These are phyloP conservation scores for Takifugu ocellatus DNA, from an alignment of 2,797 vertebrate species.

Conservation along the genomic window DNA sequence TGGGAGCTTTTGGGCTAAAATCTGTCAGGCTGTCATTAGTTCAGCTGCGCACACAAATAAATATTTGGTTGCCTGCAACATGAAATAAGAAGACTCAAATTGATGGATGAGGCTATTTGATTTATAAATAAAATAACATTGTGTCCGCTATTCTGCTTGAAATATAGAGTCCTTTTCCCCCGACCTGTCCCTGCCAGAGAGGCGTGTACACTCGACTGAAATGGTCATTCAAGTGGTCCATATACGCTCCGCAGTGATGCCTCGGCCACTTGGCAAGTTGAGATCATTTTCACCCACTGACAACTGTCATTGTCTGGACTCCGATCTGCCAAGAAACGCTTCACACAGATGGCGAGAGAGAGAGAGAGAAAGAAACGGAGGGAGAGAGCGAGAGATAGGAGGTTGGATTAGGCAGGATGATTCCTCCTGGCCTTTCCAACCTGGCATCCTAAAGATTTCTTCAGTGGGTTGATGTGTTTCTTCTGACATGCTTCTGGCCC, in stretches of 20 bases:
- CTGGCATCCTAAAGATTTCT: slow-evolving; percentile 60
- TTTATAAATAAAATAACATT: too few relatives aligned
- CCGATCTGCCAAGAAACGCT: slow-evolving; percentile 66
- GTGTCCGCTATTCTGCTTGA: neutral
- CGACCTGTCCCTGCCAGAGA: too few relatives aligned
- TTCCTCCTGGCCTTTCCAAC: slow-evolving; percentile 48
- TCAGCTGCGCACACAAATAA: too few relatives aligned
- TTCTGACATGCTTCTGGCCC: slow-evolving; percentile 47
- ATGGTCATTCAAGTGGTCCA: slow-evolving; percentile 13
- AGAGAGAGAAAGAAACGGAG: slow-evolving; percentile 8
- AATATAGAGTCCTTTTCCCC: neutral
- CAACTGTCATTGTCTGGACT: slow-evolving; percentile 72
- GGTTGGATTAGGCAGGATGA: slow-evolving; percentile 45
- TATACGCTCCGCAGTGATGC: slow-evolving; percentile 21
- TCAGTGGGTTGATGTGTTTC: slow-evolving; percentile 63
- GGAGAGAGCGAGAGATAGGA: slow-evolving; percentile 6
- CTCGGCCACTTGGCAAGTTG: slow-evolving; percentile 57
- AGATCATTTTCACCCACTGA: slow-evolving; percentile 67
- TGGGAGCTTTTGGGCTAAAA: too few relatives aligned
- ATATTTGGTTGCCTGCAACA: too few relatives aligned
- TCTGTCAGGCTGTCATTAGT: too few relatives aligned
- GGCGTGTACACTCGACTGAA: neutral
- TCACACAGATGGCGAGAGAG: slow-evolving; percentile 63
- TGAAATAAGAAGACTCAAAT: too few relatives aligned
- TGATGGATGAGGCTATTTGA: too few relatives aligned